Evolutionary conservation across 2,113 vertebrate genomes (phyloP).

Genomic region (Fregetta grallaria): DNA sequence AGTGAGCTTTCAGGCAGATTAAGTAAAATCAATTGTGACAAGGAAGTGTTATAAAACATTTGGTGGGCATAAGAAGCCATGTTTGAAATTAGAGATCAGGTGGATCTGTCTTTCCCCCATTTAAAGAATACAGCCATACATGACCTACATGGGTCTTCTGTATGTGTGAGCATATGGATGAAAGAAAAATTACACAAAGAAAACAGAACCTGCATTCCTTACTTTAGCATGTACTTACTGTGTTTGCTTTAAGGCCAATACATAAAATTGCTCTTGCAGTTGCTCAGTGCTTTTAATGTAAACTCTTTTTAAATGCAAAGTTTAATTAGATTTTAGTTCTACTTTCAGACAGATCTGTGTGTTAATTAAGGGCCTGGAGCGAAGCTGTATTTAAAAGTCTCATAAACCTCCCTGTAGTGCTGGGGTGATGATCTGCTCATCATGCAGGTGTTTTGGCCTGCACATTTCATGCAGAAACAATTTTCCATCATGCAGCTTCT

Average conservation of each 20-base stretch:
- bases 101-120: background rate
- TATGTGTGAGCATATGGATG: background rate
- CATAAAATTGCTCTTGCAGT: background rate
- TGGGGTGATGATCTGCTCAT: constrained; percentile 32
- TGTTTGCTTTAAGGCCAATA: background rate
- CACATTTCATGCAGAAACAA: background rate
- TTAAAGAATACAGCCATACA: background rate
- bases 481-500: constrained; percentile 1
- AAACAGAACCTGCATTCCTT: background rate
- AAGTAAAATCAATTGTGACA: background rate
- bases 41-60: background rate
- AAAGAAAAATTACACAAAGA: background rate
- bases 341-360: constrained; percentile 31
- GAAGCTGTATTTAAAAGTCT: background rate
- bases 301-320: background rate
- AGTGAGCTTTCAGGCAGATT: background rate
- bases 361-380: constrained; percentile 47
- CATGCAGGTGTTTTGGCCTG: constrained; percentile 22
- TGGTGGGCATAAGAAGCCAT: background rate
- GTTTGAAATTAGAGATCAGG: background rate
- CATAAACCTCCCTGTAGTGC: constrained; percentile 6
- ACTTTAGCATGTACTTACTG: background rate
- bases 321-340: constrained; percentile 35
- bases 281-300: background rate
- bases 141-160: background rate